Evolutionary conservation across 1,140 invertebrate species (phyloP).

Genomic region (Pogonognathellus flavescens): DNA sequence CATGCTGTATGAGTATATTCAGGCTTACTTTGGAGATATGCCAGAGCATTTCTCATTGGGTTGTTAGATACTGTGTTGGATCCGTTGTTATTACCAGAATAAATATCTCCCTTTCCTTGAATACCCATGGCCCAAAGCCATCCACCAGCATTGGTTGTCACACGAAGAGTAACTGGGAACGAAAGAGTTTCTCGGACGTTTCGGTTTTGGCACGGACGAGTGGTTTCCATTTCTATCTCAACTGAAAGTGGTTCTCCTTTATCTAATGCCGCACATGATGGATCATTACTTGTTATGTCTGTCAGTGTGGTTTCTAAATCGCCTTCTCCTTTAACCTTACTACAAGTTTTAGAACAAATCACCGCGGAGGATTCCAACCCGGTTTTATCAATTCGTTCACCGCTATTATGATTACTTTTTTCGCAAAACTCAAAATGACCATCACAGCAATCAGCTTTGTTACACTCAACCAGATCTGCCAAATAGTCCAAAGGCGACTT

Average conservation of each 20-base stretch:
- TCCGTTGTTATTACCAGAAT: slow-evolving; percentile 70
- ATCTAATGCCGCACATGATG: not conserved
- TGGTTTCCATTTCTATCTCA: not conserved
- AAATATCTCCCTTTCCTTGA: slow-evolving; percentile 72
- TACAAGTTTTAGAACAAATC: slow-evolving; percentile 28
- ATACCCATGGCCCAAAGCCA: slow-evolving; percentile 87
- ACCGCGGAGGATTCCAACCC: not conserved
- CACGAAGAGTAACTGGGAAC: slow-evolving; percentile 60
- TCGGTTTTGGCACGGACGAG: slow-evolving; percentile 31
- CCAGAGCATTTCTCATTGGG: slow-evolving; percentile 78
- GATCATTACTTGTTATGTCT: not conserved
- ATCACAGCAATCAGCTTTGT: slow-evolving; percentile 65
- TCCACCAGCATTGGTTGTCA: slow-evolving; percentile 75
- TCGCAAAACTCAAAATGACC: slow-evolving; percentile 63
- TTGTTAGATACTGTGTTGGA: slow-evolving; percentile 65
- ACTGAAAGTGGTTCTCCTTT: not conserved
- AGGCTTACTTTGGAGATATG: slow-evolving; percentile 83
- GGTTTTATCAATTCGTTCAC: slow-evolving; percentile 22
- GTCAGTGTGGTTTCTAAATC: slow-evolving; percentile 8
- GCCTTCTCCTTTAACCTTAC: not conserved
- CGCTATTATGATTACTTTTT: slow-evolving; percentile 4
- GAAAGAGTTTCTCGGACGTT: slow-evolving; percentile 52
- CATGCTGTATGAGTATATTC: no score
- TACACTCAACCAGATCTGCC: slow-evolving; percentile 73
- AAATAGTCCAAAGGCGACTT: slow-evolving; percentile 75